Base-by-base conservation (phyloP, 2,113 vertebrate species). In the Pseudorasbora parva region DNA sequence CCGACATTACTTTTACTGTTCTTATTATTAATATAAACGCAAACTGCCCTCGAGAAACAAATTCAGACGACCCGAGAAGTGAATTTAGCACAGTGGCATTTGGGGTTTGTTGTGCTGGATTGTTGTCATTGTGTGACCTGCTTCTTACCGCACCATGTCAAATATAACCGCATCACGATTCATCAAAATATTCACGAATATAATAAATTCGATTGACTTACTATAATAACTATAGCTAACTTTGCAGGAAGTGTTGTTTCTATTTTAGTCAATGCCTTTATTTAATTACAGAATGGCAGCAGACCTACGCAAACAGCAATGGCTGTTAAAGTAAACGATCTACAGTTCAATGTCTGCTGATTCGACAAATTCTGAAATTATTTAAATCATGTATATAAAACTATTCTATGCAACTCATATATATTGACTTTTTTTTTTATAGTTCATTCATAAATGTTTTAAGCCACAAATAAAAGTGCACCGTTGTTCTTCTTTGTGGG, bases 1-100 rank as follows among this genome's bases (percentile, higher is more conserved):
- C 85, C 72, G 88, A 66, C 68, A 92, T 91, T 33, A 91, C 91
- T 92, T 89, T n/a, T 7, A 6, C 62, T 45, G 1, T 60, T 27
- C 14, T 19, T 15, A 43, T 37, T 37, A 7, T 37, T 37, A 7
- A 5, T 25, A 6, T 60, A 45, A 43, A 45, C n/a, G 2, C 14
- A 19, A 78, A 10, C n/a, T 45, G 8, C 8, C 17, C n/a, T 3
- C 0, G 15, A 45, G 1, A 60, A 78, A 59, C 33, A 11, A 12
- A n/a, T 41, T 37, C 51, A 77, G n/a, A 25, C 56, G 30, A 25
- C 14, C 3, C 12, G 23, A 11, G 51, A 6, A 7, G n/a, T 15
- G 5, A 78, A 25, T 43, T 8, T 43, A 45, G 23, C n/a, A 62
- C 37, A 49, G 47, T 49, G 47, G 15, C 47, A 82, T 27, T 54